phyloP scores from a whole-genome alignment of 2,888 invertebrate species.

The Coenonympha arcania region DNA sequence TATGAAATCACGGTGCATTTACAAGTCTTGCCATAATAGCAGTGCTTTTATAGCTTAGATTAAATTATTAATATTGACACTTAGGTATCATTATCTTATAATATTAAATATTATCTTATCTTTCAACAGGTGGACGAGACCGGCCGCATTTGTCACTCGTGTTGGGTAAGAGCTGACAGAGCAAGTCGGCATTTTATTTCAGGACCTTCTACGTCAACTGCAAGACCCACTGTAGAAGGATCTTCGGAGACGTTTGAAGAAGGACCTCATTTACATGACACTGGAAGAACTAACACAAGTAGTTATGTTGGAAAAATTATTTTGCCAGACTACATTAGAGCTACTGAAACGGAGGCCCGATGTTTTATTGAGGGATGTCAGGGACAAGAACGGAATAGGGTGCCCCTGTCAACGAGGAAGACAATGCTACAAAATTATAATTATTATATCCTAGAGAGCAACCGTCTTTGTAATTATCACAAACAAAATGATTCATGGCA shows the following conservation, averaged over 20 bases:
- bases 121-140: background rate
- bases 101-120: too few relatives aligned
- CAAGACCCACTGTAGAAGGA: background rate
- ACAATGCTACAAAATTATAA: background rate
- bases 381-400: background rate
- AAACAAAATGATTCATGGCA: background rate
- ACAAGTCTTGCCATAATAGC: too few relatives aligned
- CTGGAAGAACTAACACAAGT: background rate
- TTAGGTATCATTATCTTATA: too few relatives aligned
- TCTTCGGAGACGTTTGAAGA: background rate
- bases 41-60: too few relatives aligned
- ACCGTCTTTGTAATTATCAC: background rate
- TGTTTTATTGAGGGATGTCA: background rate
- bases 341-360: background rate
- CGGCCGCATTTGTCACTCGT: background rate
- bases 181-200: background rate
- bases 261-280: background rate
- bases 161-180: background rate
- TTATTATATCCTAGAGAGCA: background rate
- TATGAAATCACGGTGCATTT: too few relatives aligned
- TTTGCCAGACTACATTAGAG: background rate
- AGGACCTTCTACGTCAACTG: background rate
- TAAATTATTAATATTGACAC: too few relatives aligned
- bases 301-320: background rate
- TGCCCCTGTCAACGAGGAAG: background rate